phyloP scores from a whole-genome alignment of 1,140 invertebrate species.

The Penaeus chinensis region DNA sequence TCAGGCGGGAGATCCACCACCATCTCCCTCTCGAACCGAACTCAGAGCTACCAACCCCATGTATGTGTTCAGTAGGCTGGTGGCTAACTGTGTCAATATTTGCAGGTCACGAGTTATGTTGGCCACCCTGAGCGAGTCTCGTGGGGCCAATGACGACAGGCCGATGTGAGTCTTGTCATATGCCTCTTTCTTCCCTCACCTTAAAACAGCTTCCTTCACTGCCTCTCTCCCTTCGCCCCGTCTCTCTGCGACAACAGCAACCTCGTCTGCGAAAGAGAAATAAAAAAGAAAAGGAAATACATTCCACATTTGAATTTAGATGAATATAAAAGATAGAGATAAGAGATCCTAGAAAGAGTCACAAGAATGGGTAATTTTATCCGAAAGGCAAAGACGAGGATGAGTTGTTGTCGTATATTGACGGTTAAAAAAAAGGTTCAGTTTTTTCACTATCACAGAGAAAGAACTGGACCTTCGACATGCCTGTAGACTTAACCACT shows the following conservation, averaged over 20 bases:
- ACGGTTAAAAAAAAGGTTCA: too few species aligned
- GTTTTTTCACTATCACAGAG: too few species aligned
- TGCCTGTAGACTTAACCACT: slow-evolving; percentile 5
- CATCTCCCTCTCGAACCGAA: neutral
- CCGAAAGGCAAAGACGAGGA: too few species aligned
- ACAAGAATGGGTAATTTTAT: too few species aligned
- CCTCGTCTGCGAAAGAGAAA: too few species aligned
- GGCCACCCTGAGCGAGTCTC: slow-evolving; percentile 63
- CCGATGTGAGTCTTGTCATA: slow-evolving; percentile 61
- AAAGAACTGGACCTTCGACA: neutral
- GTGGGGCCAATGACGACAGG: slow-evolving; percentile 62
- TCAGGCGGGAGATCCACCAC: neutral
- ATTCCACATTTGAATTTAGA: too few species aligned
- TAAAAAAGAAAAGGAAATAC: too few species aligned
- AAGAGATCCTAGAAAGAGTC: too few species aligned
- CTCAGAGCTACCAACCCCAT: slow-evolving; percentile 27
- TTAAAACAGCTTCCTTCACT: neutral
- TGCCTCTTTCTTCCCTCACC: slow-evolving; percentile 5
- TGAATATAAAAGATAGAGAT: too few species aligned
- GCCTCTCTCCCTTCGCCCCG: neutral
- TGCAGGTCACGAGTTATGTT: slow-evolving; percentile 64
- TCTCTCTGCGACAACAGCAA: too few species aligned
- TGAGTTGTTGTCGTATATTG: too few species aligned
- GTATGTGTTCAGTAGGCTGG: slow-evolving; percentile 22
- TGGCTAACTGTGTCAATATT: slow-evolving; percentile 57